phyloP scores from a whole-genome alignment of 2,113 vertebrate species.

The Vireo altiloquus region DNA sequence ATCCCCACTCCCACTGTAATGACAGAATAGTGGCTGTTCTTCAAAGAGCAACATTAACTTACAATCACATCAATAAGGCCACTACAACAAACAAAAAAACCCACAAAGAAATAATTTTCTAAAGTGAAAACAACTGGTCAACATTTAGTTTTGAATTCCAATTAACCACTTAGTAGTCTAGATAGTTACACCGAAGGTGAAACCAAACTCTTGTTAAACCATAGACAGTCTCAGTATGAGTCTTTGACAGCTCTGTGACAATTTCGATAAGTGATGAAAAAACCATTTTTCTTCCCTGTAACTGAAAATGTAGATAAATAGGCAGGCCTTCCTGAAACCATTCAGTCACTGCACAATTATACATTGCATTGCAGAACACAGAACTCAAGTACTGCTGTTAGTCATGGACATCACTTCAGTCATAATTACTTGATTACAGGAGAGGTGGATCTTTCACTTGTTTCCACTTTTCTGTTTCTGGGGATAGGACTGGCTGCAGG shows the following conservation, averaged over 20 bases:
- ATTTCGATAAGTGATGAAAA: not conserved
- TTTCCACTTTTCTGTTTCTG: constrained; percentile 71
- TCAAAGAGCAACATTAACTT: not conserved
- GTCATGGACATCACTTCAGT: not conserved
- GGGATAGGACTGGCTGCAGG: constrained; percentile 67
- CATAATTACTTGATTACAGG: constrained; percentile 74
- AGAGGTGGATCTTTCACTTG: constrained; percentile 65
- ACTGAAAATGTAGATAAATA: not conserved
- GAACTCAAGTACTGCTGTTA: not conserved
- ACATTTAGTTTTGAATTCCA: not conserved
- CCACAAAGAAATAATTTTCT: not conserved
- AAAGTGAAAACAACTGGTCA: not conserved
- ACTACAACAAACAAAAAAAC: not conserved
- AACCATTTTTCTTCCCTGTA: not conserved
- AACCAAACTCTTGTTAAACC: not conserved
- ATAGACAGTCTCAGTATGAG: not conserved
- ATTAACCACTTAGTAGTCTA: not conserved
- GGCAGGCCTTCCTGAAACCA: not conserved
- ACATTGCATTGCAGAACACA: not conserved
- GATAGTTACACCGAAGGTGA: not conserved
- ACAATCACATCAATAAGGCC: not conserved
- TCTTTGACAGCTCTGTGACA: not conserved
- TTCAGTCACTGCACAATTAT: not conserved
- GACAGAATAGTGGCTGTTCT: not conserved
- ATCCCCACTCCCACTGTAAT: not conserved